These are phyloP conservation scores for Alviniconcha strummeri DNA, from an alignment of 2,888 invertebrate genomes.

Conservation along the genomic window DNA sequence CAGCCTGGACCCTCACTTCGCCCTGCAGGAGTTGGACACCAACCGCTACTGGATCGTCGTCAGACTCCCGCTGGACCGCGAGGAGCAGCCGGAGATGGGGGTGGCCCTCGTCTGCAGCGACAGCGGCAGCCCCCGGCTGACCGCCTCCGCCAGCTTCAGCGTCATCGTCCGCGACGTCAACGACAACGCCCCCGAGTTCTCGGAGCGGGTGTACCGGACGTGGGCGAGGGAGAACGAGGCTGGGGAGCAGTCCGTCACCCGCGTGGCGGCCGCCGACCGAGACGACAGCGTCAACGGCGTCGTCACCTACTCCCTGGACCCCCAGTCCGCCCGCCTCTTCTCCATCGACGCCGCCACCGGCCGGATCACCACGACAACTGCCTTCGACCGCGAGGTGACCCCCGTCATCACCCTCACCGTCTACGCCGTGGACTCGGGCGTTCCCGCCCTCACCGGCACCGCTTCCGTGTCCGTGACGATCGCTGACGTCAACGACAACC, in stretches of 20 bases:
- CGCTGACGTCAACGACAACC: constrained; percentile 45
- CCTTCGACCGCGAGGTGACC: constrained; percentile 42
- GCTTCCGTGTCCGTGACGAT: constrained; percentile 39
- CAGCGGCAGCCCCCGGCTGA: constrained; percentile 46
- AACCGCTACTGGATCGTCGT: constrained; percentile 42
- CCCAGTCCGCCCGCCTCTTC: constrained; percentile 38
- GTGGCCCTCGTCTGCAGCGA: constrained; percentile 50
- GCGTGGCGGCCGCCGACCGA: constrained; percentile 50
- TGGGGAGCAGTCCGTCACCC: constrained; percentile 41
- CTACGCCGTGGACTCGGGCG: constrained; percentile 42
- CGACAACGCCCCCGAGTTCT: constrained; percentile 54
- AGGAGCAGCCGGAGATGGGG: constrained; percentile 42
- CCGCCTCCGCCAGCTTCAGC: constrained; percentile 40
- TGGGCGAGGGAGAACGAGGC: constrained; percentile 49
- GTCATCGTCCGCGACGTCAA: constrained; percentile 53
- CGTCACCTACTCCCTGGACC: constrained; percentile 43
- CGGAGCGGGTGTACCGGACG: constrained; percentile 38
- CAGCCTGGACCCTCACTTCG: constrained; percentile 40
- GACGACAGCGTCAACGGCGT: constrained; percentile 45
- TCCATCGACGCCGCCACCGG: constrained; percentile 43
- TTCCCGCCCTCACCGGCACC: constrained; percentile 39
- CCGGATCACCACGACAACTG: constrained; percentile 30
- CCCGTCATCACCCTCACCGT: constrained; percentile 40
- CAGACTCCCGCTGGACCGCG: constrained; percentile 48
- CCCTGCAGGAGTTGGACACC: constrained; percentile 38